Evolutionary conservation across 2,113 vertebrate genomes (phyloP).

Genomic region (Oreochromis aureus): DNA sequence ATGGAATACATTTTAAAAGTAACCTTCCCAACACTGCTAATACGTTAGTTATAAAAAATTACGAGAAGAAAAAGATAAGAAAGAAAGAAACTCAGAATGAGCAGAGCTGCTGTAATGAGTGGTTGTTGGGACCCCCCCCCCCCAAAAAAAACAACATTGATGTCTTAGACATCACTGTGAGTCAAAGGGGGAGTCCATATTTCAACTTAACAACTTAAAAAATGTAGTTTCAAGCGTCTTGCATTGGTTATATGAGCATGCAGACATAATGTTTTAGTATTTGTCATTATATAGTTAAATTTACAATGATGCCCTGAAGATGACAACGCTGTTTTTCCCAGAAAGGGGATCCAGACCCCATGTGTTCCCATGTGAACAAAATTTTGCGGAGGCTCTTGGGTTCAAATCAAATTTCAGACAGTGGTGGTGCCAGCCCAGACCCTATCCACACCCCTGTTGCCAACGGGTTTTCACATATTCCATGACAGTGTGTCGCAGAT

Average conservation of each 20-base stretch:
- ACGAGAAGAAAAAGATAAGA: too few relatives aligned
- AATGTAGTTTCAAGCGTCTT: background rate
- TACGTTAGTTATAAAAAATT: too few relatives aligned
- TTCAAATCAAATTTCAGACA: background rate
- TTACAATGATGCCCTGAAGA: background rate
- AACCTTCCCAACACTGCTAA: too few relatives aligned
- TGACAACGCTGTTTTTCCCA: background rate
- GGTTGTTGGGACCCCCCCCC: background rate
- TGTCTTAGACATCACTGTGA: background rate
- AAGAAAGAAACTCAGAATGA: too few relatives aligned
- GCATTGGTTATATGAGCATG: background rate
- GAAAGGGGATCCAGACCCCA: background rate
- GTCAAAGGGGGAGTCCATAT: background rate
- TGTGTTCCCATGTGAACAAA: background rate
- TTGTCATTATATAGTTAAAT: background rate
- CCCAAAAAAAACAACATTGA: background rate
- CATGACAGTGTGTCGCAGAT: background rate
- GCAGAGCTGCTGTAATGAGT: too few relatives aligned
- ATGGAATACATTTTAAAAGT: too few relatives aligned
- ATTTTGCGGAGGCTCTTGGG: background rate
- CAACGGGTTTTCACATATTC: slow-evolving; percentile 6
- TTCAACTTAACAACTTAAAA: background rate
- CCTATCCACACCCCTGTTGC: background rate
- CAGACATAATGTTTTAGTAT: background rate
- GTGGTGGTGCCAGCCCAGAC: background rate